Conservation (phyloP, 2,113 vertebrate genomes). For the Seriola dumerili region DNA sequence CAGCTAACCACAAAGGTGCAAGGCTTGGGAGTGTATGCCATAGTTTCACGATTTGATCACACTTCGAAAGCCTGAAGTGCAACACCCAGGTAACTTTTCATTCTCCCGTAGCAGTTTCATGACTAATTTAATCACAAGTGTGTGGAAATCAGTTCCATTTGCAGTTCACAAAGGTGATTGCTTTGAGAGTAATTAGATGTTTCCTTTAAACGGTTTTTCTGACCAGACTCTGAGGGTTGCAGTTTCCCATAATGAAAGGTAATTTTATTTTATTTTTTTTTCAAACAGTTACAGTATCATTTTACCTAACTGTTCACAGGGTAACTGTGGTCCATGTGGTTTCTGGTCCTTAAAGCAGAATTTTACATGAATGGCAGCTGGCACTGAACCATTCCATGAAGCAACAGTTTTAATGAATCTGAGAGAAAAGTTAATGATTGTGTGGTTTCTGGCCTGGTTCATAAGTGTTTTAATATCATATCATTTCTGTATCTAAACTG, state of each 20-base stretch:
- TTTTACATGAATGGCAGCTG: slow-evolving; percentile 53
- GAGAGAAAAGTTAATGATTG: slow-evolving; percentile 46
- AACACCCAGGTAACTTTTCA: slow-evolving; percentile 32
- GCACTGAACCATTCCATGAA: slow-evolving; percentile 63
- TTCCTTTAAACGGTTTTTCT: slow-evolving; percentile 63
- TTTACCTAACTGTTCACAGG: slow-evolving; percentile 49
- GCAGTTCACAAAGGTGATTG: slow-evolving; percentile 36
- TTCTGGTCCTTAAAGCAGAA: slow-evolving; percentile 55
- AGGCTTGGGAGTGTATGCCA: slow-evolving; percentile 2
- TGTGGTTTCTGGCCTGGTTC: slow-evolving; percentile 47
- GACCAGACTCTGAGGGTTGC: slow-evolving; percentile 50
- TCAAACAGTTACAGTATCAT: slow-evolving; percentile 59
- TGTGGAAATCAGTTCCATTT: slow-evolving; percentile 64
- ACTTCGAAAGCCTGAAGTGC: slow-evolving; percentile 29
- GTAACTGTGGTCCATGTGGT: slow-evolving; percentile 47
- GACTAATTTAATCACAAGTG: slow-evolving; percentile 61
- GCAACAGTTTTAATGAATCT: slow-evolving; percentile 61
- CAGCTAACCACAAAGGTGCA: slow-evolving; percentile 1
- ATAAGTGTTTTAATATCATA: slow-evolving; percentile 37
- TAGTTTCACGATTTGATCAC: slow-evolving; percentile 15
- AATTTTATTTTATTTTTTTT: slow-evolving; percentile 50
- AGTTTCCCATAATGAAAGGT: slow-evolving; percentile 63
- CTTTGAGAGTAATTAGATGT: slow-evolving; percentile 64
- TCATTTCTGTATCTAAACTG: slow-evolving; percentile 38
- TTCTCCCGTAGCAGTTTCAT: slow-evolving; percentile 60